Conservation (phyloP, 2,113 vertebrate species). For the Myrmecophaga tridactyla region DNA sequence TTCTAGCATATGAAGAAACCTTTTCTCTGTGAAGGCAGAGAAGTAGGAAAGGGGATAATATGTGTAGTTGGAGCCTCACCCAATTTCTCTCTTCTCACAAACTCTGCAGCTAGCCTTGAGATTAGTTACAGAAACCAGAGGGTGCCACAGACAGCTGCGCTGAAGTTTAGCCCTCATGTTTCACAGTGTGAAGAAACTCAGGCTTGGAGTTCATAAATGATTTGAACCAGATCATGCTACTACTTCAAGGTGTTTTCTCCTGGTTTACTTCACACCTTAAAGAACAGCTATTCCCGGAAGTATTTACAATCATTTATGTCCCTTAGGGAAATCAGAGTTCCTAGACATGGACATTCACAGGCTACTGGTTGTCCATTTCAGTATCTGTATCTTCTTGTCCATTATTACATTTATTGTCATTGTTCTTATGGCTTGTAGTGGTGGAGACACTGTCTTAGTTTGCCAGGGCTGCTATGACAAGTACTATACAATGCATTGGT, state of each 20-base stretch:
- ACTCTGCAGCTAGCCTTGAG: background rate
- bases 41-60: rapidly evolving
- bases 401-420: background rate
- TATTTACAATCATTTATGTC: background rate
- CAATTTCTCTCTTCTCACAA: background rate
- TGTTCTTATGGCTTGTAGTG: background rate
- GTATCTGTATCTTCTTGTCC: background rate
- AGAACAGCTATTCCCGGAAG: background rate
- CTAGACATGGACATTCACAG: background rate
- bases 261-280: background rate
- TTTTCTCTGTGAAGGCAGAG: background rate
- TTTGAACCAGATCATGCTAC: background rate
- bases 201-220: background rate
- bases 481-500: too few relatives aligned
- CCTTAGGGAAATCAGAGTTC: background rate
- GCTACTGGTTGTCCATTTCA: background rate
- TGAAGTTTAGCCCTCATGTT: too few relatives aligned
- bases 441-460: too few relatives aligned
- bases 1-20: too few relatives aligned
- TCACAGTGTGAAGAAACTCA: background rate
- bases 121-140: background rate
- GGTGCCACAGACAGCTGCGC: too few relatives aligned
- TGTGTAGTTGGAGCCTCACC: rapidly evolving
- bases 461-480: too few relatives aligned
- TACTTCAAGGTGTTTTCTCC: background rate